phyloP scores from a whole-genome alignment of 2,888 invertebrate species.

The Habrosyne pyritoides region DNA sequence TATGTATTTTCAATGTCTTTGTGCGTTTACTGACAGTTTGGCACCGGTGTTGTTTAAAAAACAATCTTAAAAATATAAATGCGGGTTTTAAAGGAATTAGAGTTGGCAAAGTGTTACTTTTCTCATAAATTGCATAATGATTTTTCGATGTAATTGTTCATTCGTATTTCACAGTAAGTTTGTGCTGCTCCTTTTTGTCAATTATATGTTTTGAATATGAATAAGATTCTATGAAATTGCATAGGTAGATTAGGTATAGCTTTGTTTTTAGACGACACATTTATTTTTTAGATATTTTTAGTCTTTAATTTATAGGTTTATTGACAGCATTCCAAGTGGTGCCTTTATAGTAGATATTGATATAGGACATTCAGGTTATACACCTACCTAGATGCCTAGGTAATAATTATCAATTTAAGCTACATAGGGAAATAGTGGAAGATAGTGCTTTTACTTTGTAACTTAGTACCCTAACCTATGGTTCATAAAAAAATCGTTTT shows the following conservation, averaged over 20 bases:
- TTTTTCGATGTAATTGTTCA: neutral
- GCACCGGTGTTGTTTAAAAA: neutral
- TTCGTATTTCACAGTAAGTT: neutral
- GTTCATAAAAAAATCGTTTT: too few species aligned
- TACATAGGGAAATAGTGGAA: too few species aligned
- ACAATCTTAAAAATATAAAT: neutral
- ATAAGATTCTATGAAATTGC: too few species aligned
- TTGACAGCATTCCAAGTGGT: conserved; percentile 29
- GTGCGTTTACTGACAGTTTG: neutral
- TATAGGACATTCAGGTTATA: neutral
- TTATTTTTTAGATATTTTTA: neutral
- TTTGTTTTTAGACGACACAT: too few species aligned
- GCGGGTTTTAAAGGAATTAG: neutral
- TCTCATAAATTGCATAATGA: neutral
- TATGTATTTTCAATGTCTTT: neutral
- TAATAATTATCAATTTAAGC: too few species aligned
- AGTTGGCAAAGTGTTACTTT: neutral
- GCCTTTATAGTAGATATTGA: conserved; percentile 26
- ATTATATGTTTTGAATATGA: too few species aligned
- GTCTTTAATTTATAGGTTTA: too few species aligned
- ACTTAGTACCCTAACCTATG: too few species aligned
- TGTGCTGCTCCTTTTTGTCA: neutral
- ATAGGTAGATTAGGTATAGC: too few species aligned
- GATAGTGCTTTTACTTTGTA: too few species aligned
- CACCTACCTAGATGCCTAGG: too few species aligned